A percentile compares a stretch with the other conserved stretches of the same genome.
phyloP scores from a whole-genome alignment of 2,888 invertebrate genomes.

The Erebia epiphron region DNA sequence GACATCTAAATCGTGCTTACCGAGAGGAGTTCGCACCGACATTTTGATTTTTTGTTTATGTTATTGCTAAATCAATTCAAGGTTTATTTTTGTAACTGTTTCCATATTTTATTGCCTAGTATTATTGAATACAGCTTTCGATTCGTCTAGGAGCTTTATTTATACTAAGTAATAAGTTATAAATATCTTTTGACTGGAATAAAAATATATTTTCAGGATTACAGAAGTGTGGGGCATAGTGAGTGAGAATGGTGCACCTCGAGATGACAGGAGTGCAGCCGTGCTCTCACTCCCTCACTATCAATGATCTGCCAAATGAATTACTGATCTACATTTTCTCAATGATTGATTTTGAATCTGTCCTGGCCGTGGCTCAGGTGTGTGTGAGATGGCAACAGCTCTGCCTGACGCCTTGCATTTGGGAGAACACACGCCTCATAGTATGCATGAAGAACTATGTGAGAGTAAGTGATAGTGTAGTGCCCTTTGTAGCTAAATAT shows the following conservation, averaged over 20 bases:
- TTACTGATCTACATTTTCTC: slow-evolving; percentile 80
- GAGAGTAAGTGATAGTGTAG: slow-evolving; percentile 76
- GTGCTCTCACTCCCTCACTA: slow-evolving; percentile 60
- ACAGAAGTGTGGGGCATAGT: slow-evolving; percentile 50
- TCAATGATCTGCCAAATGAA: slow-evolving; percentile 81
- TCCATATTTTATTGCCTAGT: slow-evolving; percentile 3
- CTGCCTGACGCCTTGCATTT: slow-evolving; percentile 75
- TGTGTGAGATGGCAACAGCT: slow-evolving; percentile 78
- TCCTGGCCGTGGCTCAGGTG: slow-evolving; percentile 74
- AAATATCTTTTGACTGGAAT: slow-evolving; percentile 3
- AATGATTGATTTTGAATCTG: slow-evolving; percentile 79
- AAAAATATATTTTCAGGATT: slow-evolving; percentile 55
- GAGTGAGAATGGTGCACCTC: slow-evolving; percentile 73
- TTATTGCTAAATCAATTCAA: slow-evolving; percentile 13
- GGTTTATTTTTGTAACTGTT: slow-evolving; percentile 7
- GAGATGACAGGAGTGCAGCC: slow-evolving; percentile 68
- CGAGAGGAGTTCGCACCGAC: slow-evolving; percentile 11
- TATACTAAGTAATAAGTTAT: background rate
- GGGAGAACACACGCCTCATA: slow-evolving; percentile 79
- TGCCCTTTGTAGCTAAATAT: slow-evolving; percentile 79
- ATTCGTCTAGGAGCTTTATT: slow-evolving; percentile 3
- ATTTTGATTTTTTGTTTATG: slow-evolving; percentile 23
- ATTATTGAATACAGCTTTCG: background rate
- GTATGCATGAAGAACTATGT: slow-evolving; percentile 82
- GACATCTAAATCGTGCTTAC: slow-evolving; percentile 40